Evolutionary conservation across 2,113 vertebrate species (phyloP).

Genomic region (Myrmecophaga tridactyla): DNA sequence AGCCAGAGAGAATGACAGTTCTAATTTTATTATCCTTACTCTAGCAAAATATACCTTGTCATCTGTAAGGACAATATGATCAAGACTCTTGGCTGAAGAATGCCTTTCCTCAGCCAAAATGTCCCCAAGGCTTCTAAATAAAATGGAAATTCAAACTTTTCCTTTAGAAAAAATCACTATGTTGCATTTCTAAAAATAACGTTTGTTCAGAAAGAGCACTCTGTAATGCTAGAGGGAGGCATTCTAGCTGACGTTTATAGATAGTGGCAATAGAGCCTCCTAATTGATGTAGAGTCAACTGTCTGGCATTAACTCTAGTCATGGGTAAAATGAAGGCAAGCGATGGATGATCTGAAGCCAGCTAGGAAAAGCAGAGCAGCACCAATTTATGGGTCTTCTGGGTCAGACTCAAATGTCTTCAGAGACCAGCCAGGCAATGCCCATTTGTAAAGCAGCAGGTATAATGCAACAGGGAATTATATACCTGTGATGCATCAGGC

Average conservation of each 20-base stretch:
- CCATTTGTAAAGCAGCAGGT: neutral
- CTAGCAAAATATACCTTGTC: constrained; percentile 62
- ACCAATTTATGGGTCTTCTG: neutral
- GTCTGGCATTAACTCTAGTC: constrained; percentile 9
- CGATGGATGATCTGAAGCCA: neutral
- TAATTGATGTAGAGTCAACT: neutral
- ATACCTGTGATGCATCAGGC: neutral
- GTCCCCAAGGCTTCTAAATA: constrained; percentile 60
- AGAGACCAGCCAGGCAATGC: neutral
- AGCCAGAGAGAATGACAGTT: constrained; percentile 57
- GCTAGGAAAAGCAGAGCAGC: neutral
- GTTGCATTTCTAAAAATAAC: constrained; percentile 76
- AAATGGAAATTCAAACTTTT: constrained; percentile 68
- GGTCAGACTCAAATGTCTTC: neutral
- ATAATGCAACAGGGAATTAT: neutral
- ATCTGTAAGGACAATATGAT: constrained; percentile 61
- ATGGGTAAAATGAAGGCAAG: neutral
- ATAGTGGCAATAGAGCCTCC: neutral
- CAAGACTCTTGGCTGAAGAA: constrained; percentile 54
- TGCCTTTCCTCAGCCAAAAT: constrained; percentile 54
- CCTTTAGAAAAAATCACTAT: constrained; percentile 50
- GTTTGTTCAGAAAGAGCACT: constrained; percentile 56
- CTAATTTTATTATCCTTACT: constrained; percentile 69
- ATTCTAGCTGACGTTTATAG: constrained; percentile 22
- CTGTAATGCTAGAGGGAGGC: constrained; percentile 52